These are phyloP conservation scores for Simalia tracyae DNA, from an alignment of 2,797 vertebrate species.

Conservation along the genomic window DNA sequence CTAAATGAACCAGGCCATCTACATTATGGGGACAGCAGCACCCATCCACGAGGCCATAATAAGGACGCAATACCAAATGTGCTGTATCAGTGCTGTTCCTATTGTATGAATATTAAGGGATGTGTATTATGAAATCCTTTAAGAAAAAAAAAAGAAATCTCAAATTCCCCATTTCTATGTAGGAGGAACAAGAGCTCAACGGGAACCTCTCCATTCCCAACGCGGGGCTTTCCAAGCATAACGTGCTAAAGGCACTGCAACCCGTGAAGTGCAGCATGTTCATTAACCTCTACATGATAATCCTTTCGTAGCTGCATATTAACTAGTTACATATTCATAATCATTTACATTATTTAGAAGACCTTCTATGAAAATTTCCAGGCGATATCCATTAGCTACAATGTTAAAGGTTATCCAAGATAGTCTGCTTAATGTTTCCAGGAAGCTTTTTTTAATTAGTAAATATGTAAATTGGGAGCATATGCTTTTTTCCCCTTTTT, in stretches of 20 bases:
- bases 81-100: neutral
- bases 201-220: slow-evolving; percentile 64
- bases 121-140: neutral
- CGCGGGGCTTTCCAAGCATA: slow-evolving; percentile 72
- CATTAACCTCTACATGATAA: slow-evolving; percentile 84
- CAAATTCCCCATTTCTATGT: slow-evolving; percentile 59
- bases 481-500: slow-evolving; percentile 52
- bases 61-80: neutral
- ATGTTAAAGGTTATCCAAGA: slow-evolving; percentile 81
- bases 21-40: too few relatives aligned
- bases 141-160: slow-evolving; percentile 46
- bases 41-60: neutral
- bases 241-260: slow-evolving; percentile 72
- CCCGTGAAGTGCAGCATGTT: slow-evolving; percentile 76
- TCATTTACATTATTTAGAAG: slow-evolving; percentile 85
- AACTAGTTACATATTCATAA: slow-evolving; percentile 86
- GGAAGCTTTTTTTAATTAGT: slow-evolving; percentile 80
- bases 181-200: slow-evolving; percentile 53
- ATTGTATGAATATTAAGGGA: neutral
- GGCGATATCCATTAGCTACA: slow-evolving; percentile 81
- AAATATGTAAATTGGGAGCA: slow-evolving; percentile 80
- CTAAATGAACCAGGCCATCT: neutral
- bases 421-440: slow-evolving; percentile 80
- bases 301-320: slow-evolving; percentile 81
- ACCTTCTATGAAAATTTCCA: slow-evolving; percentile 78